A percentile compares a stretch with the other conserved stretches of the same genome.
Conservation (phyloP, 2,797 vertebrate species). For the Etheostoma perlongum region DNA sequence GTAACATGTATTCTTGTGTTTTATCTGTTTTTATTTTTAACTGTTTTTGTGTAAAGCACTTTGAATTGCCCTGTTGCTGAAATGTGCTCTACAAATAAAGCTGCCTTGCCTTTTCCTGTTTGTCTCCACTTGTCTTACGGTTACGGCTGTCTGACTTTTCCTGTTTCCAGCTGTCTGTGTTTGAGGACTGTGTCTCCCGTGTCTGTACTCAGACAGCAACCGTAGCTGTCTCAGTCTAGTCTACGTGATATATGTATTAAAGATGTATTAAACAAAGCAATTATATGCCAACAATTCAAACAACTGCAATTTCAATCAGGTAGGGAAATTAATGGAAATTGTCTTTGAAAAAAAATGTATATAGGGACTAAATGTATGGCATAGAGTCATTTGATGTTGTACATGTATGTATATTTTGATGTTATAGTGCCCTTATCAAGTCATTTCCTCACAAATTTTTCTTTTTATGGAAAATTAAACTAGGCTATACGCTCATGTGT, state of each 20-base stretch:
- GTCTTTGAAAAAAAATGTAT: too few species aligned
- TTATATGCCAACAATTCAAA: neutral
- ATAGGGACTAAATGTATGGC: neutral
- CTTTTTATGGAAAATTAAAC: neutral
- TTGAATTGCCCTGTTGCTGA: too few species aligned
- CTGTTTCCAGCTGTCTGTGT: slow-evolving; percentile 36
- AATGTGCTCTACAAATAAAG: too few species aligned
- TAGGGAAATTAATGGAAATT: neutral
- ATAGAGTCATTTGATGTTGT: neutral
- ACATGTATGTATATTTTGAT: neutral
- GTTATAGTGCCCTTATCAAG: neutral
- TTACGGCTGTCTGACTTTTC: slow-evolving; percentile 47
- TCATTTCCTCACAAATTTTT: neutral
- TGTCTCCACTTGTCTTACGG: slow-evolving; percentile 48
- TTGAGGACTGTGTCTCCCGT: slow-evolving; percentile 33
- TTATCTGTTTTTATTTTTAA: too few species aligned
- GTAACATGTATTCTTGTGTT: too few species aligned
- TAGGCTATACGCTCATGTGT: slow-evolving; percentile 4
- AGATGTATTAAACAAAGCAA: neutral
- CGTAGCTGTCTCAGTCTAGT: slow-evolving; percentile 10
- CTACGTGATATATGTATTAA: neutral
- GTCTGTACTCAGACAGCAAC: slow-evolving; percentile 19
- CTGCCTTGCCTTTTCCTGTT: neutral
- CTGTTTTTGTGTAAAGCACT: too few species aligned
- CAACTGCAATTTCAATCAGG: neutral